These are phyloP conservation scores for Phymastichus coffea DNA, from an alignment of 1,140 invertebrate genomes.

Conservation along the genomic window DNA sequence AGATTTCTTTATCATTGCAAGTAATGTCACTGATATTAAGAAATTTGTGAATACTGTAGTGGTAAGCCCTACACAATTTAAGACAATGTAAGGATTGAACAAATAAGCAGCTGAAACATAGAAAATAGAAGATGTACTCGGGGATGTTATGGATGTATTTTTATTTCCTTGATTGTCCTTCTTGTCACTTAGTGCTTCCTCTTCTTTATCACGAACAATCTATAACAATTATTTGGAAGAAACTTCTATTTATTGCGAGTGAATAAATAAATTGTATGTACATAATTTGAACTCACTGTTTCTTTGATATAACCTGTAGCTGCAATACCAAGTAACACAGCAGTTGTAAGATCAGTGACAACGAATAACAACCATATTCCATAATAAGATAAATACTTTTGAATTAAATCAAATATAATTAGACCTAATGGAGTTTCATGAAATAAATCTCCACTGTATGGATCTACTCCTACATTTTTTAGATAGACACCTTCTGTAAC, in stretches of 20 bases:
- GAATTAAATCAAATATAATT: constrained; percentile 68
- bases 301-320: constrained; percentile 67
- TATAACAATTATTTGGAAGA: constrained; percentile 34
- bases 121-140: constrained; percentile 43
- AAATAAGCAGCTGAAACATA: constrained; percentile 81
- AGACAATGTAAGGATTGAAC: constrained; percentile 89
- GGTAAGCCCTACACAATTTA: constrained; percentile 88
- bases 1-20: constrained; percentile 68
- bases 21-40: constrained; percentile 70
- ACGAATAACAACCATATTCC: constrained; percentile 69
- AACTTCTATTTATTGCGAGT: constrained; percentile 18
- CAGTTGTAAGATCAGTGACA: constrained; percentile 72
- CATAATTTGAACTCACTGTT: constrained; percentile 54
- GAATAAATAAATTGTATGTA: constrained; percentile 28
- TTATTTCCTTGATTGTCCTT: constrained; percentile 29
- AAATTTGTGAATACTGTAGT: constrained; percentile 90
- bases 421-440: constrained; percentile 86
- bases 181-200: constrained; percentile 49
- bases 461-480: constrained; percentile 76
- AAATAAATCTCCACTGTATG: constrained; percentile 89
- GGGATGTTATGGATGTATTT: constrained; percentile 30
- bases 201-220: constrained; percentile 36
- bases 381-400: constrained; percentile 62
- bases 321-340: constrained; percentile 67
- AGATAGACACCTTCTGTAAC: constrained; percentile 86